Base-by-base conservation (phyloP, 2,888 invertebrate species). In the Hemicrepidius hirtus region DNA sequence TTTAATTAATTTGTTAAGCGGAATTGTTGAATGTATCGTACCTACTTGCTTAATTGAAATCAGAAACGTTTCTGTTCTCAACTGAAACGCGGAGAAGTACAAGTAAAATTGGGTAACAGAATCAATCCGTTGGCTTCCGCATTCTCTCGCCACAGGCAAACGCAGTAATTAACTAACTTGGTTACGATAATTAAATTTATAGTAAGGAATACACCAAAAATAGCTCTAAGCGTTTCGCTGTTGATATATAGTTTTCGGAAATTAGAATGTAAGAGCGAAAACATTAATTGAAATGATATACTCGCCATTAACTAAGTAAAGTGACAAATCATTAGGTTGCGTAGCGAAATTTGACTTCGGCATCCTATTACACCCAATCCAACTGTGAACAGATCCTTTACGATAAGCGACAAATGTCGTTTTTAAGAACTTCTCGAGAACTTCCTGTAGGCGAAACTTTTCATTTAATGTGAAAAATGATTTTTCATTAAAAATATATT, bases 171-270 rank as follows among this genome's bases (percentile, higher is more conserved):
- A 83, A 82, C 83, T 83, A 82, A 84, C 80, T 83, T 79, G 82
- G 82, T 83, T 83, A 80, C 81, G 81, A 83, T 84, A 83, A 84
- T 83, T 84, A 83, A 84, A 84, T 84, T 84, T 82, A 82, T 82
- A 81, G 82, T 80, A 81, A 81, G 82, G 81, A 82, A 82, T 82
- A 82, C 80, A 82, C 80, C 81, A 83, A 84, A 83, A 84, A 84
- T 82, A 81, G 80, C 82, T 81, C 76, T 75, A 78, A 80, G 82
- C 82, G 77, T 64, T 73, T 78, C 76, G 75, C 79, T 75, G 79
- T 79, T 81, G 75, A 79, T 77, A 79, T 80, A 81, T 78, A 78
- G 74, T 78, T 74, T 70, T 76, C 78, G 80, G 80, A 81, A 82
- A 82, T 82, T 82, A 80, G 79, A 80, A 77, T 80, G 76, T 72